A percentile compares a stretch with the other conserved stretches of the same genome.
Evolutionary conservation across 2,797 vertebrate species (phyloP).

Genomic region (Sebastes iracundus): DNA sequence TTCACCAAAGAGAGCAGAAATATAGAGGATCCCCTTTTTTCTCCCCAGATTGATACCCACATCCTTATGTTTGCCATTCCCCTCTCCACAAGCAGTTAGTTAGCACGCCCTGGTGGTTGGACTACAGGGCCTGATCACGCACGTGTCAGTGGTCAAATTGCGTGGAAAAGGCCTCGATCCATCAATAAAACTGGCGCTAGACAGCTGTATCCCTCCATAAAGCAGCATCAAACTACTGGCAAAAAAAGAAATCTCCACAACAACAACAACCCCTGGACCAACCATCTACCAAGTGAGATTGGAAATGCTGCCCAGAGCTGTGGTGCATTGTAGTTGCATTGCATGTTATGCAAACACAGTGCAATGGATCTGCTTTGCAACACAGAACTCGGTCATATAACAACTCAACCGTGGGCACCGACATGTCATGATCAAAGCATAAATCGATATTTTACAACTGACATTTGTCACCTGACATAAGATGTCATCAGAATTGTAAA

Average conservation of each 20-base stretch:
- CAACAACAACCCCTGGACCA: neutral
- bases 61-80: neutral
- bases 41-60: neutral
- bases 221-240: neutral
- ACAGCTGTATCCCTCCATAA: fast-evolving
- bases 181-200: too few species aligned
- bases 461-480: neutral
- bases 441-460: neutral
- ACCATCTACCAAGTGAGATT: neutral
- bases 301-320: constrained; percentile 73
- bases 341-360: constrained; percentile 84
- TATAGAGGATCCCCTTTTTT: neutral
- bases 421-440: too few species aligned
- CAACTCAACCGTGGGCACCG: neutral
- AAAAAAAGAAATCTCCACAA: neutral
- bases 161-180: neutral
- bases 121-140: neutral
- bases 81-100: neutral
- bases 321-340: constrained; percentile 99
- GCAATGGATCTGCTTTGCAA: constrained; percentile 90
- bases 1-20: neutral
- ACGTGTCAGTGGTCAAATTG: neutral
- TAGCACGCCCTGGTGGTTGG: constrained; percentile 44
- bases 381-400: constrained; percentile 76
- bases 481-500: neutral